phyloP scores from a whole-genome alignment of 2,113 vertebrate species.

The Eidolon helvum region DNA sequence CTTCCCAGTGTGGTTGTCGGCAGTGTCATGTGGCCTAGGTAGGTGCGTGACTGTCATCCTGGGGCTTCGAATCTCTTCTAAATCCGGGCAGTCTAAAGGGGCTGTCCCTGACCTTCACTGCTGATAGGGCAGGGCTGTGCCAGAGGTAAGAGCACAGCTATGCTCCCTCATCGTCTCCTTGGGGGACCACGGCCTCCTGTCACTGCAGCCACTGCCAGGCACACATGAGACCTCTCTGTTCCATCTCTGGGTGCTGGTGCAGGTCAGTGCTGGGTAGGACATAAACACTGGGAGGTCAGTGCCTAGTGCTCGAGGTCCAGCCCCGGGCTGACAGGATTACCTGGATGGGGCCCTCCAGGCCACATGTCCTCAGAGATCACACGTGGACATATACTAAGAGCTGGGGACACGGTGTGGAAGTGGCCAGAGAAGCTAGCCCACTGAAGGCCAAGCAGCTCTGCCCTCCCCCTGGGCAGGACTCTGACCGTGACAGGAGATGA shows the following conservation, averaged over 20 bases:
- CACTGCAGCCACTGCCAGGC: not conserved
- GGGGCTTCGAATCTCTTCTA: not conserved
- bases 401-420: not conserved
- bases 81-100: not conserved
- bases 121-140: not conserved
- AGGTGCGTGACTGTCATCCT: not conserved
- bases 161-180: not conserved
- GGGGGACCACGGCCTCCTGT: not conserved
- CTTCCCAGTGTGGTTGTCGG: not conserved
- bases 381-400: not conserved
- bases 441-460: not conserved
- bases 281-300: not conserved
- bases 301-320: not conserved
- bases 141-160: not conserved
- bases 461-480: not conserved
- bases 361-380: not conserved
- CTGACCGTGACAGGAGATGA: not conserved
- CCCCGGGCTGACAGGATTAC: not conserved
- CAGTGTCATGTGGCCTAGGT: accelerated
- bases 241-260: not conserved
- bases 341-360: not conserved
- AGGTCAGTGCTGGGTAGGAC: not conserved
- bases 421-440: not conserved
- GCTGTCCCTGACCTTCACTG: not conserved
- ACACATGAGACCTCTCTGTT: not conserved